Evolutionary conservation across 2,113 vertebrate species (phyloP).

Genomic region (Agapornis roseicollis): DNA sequence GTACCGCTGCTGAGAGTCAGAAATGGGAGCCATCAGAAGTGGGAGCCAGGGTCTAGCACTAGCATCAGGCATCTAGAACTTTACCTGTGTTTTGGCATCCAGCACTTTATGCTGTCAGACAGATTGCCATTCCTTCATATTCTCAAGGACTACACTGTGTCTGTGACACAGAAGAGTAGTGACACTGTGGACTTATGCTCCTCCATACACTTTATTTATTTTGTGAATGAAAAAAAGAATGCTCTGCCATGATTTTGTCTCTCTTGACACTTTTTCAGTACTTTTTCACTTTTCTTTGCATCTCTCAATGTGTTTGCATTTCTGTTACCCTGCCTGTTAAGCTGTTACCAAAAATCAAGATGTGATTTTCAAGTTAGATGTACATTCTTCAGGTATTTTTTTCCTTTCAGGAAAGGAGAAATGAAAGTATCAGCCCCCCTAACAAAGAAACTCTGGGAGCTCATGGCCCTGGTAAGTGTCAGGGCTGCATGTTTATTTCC

Average conservation of each 20-base stretch:
- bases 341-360: not conserved
- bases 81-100: not conserved
- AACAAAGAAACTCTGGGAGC: not conserved
- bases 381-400: not conserved
- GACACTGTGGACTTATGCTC: not conserved
- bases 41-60: not conserved
- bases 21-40: too few relatives aligned
- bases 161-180: not conserved
- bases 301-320: not conserved
- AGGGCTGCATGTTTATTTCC: not conserved
- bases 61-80: not conserved
- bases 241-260: not conserved
- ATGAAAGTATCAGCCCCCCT: not conserved
- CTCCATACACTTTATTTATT: not conserved
- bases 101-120: not conserved
- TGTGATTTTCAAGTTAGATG: not conserved
- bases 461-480: not conserved
- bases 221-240: not conserved
- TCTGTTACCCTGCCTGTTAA: not conserved
- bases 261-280: not conserved
- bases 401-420: not conserved
- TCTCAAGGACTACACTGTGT: not conserved
- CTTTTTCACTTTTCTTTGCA: not conserved
- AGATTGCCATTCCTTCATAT: not conserved
- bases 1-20: not conserved